phyloP scores from a whole-genome alignment of 1,140 invertebrate species.

The Zaprionus gabonicus region DNA sequence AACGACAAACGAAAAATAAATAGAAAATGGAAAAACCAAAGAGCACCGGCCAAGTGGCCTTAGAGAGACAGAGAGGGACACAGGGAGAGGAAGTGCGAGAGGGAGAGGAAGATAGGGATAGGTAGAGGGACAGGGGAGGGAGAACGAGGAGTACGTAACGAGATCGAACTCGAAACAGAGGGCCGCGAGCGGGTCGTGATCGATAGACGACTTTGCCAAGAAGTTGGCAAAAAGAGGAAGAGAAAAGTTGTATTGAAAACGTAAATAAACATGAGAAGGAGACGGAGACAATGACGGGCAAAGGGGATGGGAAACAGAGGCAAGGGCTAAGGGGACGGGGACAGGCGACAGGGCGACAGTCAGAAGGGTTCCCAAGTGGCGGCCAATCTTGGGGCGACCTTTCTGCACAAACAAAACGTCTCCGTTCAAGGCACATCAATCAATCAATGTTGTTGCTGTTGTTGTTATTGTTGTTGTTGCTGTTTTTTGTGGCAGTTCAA shows the following conservation, averaged over 20 bases:
- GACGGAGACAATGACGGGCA: neutral
- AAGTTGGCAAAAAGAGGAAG: constrained; percentile 1
- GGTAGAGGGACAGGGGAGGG: neutral
- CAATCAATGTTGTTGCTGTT: constrained; percentile 61
- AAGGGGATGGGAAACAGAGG: constrained; percentile 10
- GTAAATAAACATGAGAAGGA: neutral
- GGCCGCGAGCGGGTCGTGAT: constrained; percentile 34
- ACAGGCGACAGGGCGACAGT: constrained; percentile 1
- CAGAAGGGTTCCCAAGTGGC: constrained; percentile 43
- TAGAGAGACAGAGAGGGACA: constrained; percentile 11
- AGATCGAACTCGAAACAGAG: constrained; percentile 18
- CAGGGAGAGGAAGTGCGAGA: constrained; percentile 23
- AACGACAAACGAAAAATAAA: constrained; percentile 78
- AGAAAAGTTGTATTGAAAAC: neutral
- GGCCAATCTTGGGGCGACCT: constrained; percentile 49
- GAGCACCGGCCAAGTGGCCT: constrained; percentile 46
- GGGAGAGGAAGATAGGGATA: constrained; percentile 12
- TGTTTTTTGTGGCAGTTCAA: constrained; percentile 63
- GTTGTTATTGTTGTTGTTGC: constrained; percentile 28
- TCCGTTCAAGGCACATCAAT: constrained; percentile 63
- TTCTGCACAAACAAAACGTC: constrained; percentile 65
- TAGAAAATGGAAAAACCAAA: constrained; percentile 71
- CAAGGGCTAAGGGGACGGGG: constrained; percentile 1
- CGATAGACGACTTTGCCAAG: constrained; percentile 44
- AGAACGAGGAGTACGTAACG: neutral